These are phyloP conservation scores for Phaedon cochleariae DNA, from an alignment of 2,888 invertebrate species.

Conservation along the genomic window DNA sequence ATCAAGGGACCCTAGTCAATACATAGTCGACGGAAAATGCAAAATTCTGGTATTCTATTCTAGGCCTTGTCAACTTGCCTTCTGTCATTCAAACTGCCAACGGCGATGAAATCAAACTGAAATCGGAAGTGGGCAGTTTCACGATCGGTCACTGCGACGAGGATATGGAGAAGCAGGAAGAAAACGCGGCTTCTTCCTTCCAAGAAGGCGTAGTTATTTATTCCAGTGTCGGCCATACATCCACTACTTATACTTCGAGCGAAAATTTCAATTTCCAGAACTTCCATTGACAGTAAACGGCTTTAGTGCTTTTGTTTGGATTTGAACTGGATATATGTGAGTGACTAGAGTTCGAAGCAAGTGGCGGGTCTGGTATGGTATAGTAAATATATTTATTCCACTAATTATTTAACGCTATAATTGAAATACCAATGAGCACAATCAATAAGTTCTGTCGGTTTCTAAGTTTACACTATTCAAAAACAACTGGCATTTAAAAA, in stretches of 20 bases:
- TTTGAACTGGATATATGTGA: background rate
- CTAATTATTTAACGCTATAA: background rate
- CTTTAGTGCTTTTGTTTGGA: background rate
- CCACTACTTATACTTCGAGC: slow-evolving; percentile 38
- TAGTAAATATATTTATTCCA: background rate
- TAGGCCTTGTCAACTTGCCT: slow-evolving; percentile 41
- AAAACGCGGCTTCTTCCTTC: slow-evolving; percentile 26
- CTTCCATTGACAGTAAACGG: slow-evolving; percentile 27
- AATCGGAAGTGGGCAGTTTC: slow-evolving; percentile 45
- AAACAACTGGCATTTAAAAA: too few species aligned
- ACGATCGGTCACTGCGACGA: slow-evolving; percentile 41
- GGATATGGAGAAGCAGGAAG: slow-evolving; percentile 39
- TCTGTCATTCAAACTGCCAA: slow-evolving; percentile 47
- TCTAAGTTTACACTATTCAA: background rate
- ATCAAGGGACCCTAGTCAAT: too few species aligned
- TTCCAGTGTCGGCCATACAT: slow-evolving; percentile 39
- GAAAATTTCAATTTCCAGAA: slow-evolving; percentile 40
- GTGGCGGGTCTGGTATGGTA: background rate
- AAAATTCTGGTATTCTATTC: background rate
- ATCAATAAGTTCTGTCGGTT: background rate
- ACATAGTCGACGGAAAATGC: too few species aligned
- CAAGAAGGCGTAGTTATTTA: slow-evolving; percentile 38
- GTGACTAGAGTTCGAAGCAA: background rate
- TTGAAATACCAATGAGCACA: background rate
- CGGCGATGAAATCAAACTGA: slow-evolving; percentile 48